These are phyloP conservation scores for Gallinago paraguaiae DNA, from an alignment of 2,113 vertebrate species.

Conservation along the genomic window DNA sequence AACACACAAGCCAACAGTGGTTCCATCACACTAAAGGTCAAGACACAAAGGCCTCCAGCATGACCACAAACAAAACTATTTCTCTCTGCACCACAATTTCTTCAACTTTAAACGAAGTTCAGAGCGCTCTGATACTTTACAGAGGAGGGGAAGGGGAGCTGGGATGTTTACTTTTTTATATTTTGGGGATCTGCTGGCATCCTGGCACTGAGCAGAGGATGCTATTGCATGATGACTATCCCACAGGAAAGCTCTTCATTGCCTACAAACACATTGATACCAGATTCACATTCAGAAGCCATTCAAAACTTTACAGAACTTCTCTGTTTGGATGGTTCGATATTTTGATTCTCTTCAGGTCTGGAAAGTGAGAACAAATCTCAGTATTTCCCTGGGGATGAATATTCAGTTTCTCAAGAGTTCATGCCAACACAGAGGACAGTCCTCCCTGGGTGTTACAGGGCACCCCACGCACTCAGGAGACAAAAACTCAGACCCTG, in stretches of 20 bases:
- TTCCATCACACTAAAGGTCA: neutral
- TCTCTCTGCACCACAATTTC: neutral
- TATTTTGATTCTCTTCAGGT: neutral
- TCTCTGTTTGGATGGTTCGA: neutral
- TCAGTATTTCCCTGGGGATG: neutral
- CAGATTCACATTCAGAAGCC: neutral
- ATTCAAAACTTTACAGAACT: neutral
- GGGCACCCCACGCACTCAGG: neutral
- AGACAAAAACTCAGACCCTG: neutral
- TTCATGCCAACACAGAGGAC: neutral
- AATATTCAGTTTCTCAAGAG: neutral
- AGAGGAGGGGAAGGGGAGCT: neutral
- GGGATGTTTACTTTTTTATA: neutral
- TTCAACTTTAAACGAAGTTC: neutral
- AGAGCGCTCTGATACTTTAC: neutral
- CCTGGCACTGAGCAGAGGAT: neutral
- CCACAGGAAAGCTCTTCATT: neutral
- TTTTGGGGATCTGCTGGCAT: neutral
- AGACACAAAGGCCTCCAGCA: neutral
- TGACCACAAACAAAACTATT: neutral
- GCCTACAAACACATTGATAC: neutral
- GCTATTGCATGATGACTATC: fast-evolving
- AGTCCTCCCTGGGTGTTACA: neutral
- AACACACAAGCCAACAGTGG: neutral
- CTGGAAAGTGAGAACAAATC: neutral